These are phyloP conservation scores for Pipistrellus nathusii DNA, from an alignment of 2,797 vertebrate species.

Conservation along the genomic window DNA sequence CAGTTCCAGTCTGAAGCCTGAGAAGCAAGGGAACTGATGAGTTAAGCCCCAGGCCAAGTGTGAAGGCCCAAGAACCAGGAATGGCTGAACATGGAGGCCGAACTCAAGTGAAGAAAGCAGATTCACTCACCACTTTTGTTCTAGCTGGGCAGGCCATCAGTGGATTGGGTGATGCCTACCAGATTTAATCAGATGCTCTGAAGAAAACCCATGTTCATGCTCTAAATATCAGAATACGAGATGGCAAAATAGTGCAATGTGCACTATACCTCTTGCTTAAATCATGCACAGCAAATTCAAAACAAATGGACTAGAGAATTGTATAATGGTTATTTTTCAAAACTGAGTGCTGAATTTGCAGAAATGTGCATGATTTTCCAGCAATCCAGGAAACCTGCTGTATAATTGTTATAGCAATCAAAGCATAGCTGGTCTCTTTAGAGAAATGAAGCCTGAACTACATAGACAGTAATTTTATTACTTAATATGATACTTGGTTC, in stretches of 20 bases:
- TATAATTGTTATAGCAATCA: neutral
- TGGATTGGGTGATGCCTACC: too few species aligned
- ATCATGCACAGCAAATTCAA: neutral
- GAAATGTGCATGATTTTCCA: neutral
- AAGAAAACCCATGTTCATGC: neutral
- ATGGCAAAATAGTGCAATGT: neutral
- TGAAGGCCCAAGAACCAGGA: neutral
- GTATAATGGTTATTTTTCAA: neutral
- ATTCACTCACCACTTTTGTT: neutral
- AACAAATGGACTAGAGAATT: neutral
- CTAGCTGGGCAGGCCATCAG: too few species aligned
- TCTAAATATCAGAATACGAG: neutral
- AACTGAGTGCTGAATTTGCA: neutral
- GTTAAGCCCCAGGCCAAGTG: neutral
- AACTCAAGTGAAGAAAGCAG: neutral
- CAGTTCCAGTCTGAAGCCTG: neutral
- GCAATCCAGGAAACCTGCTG: neutral
- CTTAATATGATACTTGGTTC: neutral
- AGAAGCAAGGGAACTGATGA: neutral
- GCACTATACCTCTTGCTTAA: neutral
- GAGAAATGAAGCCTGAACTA: neutral
- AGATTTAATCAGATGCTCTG: neutral
- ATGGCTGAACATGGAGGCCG: neutral
- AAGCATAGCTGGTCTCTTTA: neutral
- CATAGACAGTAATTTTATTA: neutral